phyloP scores from a whole-genome alignment of 1,140 invertebrate species.

The Lepidostoma basale region DNA sequence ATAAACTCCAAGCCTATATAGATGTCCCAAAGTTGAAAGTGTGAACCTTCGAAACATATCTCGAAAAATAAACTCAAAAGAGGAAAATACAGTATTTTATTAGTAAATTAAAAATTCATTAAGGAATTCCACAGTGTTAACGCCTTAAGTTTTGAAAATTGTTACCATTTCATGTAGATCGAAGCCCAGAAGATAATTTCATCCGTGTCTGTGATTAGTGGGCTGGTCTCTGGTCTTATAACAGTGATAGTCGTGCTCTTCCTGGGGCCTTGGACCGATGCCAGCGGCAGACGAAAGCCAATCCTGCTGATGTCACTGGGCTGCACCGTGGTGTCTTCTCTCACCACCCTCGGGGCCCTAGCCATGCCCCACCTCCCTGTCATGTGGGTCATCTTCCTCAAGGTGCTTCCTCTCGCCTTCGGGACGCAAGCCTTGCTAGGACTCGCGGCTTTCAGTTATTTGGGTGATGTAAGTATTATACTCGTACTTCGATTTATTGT shows the following conservation, averaged over 20 bases:
- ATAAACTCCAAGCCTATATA: too few relatives aligned
- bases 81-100: too few relatives aligned
- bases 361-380: slow-evolving; percentile 53
- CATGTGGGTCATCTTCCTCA: slow-evolving; percentile 52
- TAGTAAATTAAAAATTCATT: too few relatives aligned
- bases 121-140: too few relatives aligned
- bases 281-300: slow-evolving; percentile 57
- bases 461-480: slow-evolving; percentile 40
- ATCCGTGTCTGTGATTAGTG: slow-evolving; percentile 51
- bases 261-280: slow-evolving; percentile 59
- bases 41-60: too few relatives aligned
- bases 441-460: slow-evolving; percentile 35
- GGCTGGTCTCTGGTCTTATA: slow-evolving; percentile 54
- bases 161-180: too few relatives aligned
- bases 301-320: slow-evolving; percentile 53
- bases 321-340: slow-evolving; percentile 54
- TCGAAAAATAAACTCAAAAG: too few relatives aligned
- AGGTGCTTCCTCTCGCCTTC: slow-evolving; percentile 55
- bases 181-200: slow-evolving; percentile 56
- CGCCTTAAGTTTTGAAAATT: too few relatives aligned
- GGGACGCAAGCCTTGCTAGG: slow-evolving; percentile 51
- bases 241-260: slow-evolving; percentile 54
- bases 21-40: too few relatives aligned
- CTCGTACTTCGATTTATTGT: too few relatives aligned
- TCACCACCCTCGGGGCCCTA: slow-evolving; percentile 51